Percentiles rank a stretch among this genome's conserved stretches.
These are phyloP conservation scores for Bombus consobrinus DNA, from an alignment of 1,140 invertebrate species.

Conservation along the genomic window DNA sequence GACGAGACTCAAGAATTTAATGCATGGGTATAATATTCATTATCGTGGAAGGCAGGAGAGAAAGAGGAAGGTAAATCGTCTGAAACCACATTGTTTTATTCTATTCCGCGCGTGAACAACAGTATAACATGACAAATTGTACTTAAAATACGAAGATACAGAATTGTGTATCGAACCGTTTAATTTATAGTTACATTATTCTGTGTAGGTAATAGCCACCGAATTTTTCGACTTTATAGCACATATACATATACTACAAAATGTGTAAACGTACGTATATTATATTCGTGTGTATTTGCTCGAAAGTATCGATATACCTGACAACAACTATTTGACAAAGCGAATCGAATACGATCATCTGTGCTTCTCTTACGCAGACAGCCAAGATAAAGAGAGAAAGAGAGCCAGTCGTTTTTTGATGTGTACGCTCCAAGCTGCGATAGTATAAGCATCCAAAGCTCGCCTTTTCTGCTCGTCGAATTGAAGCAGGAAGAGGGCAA, in stretches of 20 bases:
- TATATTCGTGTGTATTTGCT: constrained; percentile 1
- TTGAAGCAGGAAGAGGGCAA: constrained; percentile 53
- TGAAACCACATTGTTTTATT: background rate
- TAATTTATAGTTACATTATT: background rate
- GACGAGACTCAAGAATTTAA: background rate
- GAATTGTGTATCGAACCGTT: background rate
- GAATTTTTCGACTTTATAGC: background rate
- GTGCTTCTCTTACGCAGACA: background rate
- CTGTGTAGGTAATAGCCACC: background rate
- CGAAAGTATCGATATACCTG: constrained; percentile 53
- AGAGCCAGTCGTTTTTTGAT: constrained; percentile 2
- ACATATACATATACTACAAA: background rate
- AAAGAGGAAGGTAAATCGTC: background rate
- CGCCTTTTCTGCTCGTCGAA: constrained; percentile 44
- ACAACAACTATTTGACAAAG: constrained; percentile 59
- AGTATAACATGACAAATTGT: background rate
- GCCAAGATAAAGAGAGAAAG: too few relatives aligned
- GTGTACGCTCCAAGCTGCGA: background rate
- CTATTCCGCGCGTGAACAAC: background rate
- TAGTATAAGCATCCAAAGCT: constrained; percentile 1
- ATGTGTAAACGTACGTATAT: background rate
- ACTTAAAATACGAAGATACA: background rate
- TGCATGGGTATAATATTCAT: background rate
- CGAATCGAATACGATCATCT: constrained; percentile 29
- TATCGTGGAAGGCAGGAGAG: background rate